Evolutionary conservation across 2,113 vertebrate species (phyloP), one percentile per base, ranked within the genome.

Genomic region (Phaethon lepturus): DNA sequence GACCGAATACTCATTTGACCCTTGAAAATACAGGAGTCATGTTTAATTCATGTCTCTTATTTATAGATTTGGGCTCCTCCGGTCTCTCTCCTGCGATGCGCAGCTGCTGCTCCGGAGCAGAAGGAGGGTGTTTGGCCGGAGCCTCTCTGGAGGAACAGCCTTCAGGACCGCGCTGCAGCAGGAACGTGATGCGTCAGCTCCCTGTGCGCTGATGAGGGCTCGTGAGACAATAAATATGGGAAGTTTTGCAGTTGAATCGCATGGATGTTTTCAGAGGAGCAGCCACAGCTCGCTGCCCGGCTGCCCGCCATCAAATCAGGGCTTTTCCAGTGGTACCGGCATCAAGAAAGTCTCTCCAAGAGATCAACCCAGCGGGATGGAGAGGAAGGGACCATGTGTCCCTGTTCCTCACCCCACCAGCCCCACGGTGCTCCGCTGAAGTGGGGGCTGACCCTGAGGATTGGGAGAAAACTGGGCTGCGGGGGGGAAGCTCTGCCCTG

Each of bases 11-110:
- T 94, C 23, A 16, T 73, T 52, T 97, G 94, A 96, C 96, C 96
- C 97, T 84, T 86, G 69, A 29, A 80, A 95, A 94, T 44, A 42
- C 55, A 55, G 45, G 67, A 85, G 66, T 67, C 73, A 88, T 94
- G 71, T 95, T 97, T 97, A 96, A 96, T 97, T 96, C 86, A 84
- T 91, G 68, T 44, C 33, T 96, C 64, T 95, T 96, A 95, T 96
- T 96, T 96, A 76, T 75, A 90, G 88, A 7, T 72, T 80, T 55
- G 82, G 82, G 67, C 71, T 97, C 84, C n/a, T 94, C 60, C 3
- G 3, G 63, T 7, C 83, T 56, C 90, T 87, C 33, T 93, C 47
- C 59, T 11, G 58, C 1, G 7, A 42, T 2, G 35, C 1, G 17
- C 0, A 17, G 73, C n/a, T 63, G 93, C 53, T 83, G 89, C 55